These are phyloP conservation scores for Procavia capensis DNA, from an alignment of 2,113 vertebrate genomes.

Conservation along the genomic window DNA sequence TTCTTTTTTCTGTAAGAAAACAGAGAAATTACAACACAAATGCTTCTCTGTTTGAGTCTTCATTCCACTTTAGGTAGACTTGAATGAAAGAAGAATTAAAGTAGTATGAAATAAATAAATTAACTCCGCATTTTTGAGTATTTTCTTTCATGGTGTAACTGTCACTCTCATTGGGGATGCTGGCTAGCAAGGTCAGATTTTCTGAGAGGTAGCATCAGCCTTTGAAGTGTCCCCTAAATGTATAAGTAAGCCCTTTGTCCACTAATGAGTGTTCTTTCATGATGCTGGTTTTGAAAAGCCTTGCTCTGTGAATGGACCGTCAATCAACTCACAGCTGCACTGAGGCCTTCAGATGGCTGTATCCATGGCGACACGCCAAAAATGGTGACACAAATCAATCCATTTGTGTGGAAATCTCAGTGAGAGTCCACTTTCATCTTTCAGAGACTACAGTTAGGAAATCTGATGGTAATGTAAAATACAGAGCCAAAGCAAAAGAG, in stretches of 20 bases:
- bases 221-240: constrained; percentile 34
- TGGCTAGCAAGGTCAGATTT: constrained; percentile 45
- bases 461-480: constrained; percentile 61
- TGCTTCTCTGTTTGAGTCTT: not conserved
- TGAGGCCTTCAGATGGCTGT: constrained; percentile 57
- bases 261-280: constrained; percentile 66
- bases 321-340: constrained; percentile 71
- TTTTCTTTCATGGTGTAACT: not conserved
- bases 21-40: not conserved
- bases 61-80: not conserved
- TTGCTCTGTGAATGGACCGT: constrained; percentile 59
- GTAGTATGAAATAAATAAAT: not conserved
- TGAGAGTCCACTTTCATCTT: constrained; percentile 73
- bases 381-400: constrained; percentile 75
- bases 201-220: not conserved
- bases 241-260: constrained; percentile 61
- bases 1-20: not conserved
- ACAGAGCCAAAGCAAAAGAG: constrained; percentile 29
- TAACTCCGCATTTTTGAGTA: not conserved
- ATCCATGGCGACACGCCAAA: constrained; percentile 77
- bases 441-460: constrained; percentile 47
- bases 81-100: not conserved
- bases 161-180: not conserved
- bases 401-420: constrained; percentile 74
- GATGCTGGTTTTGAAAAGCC: constrained; percentile 46